Evolutionary conservation across 1,140 invertebrate genomes (phyloP), one percentile per base, ranked within the genome.

Genomic region (Zaprionus ghesquierei): DNA sequence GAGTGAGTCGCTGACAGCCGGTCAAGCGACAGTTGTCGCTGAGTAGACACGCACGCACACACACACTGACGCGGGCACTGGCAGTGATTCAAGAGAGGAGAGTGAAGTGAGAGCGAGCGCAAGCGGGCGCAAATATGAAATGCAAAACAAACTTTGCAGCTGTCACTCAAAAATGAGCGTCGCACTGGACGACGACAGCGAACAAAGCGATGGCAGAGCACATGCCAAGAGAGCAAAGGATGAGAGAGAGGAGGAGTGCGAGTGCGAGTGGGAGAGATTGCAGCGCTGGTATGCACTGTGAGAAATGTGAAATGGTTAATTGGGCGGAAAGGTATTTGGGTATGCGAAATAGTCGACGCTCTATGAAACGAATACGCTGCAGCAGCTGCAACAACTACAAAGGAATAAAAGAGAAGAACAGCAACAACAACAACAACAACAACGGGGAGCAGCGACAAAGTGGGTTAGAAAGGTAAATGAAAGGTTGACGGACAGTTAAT

Each of bases 61-160:
- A 65, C 41, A 38, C 23, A 71, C 49, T 25, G 41, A 33, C 29
- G 23, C n/a, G 12, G 29, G 31, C n/a, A n/a, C 18, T 13, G 12
- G 1, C 5, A 4, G 50, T 13, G 8, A 51, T 6, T n/a, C 5
- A 25, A n/a, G 15, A 6, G 0, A 33, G 18, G 12, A 20, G 22
- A 20, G 75, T 10, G 22, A n/a, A 22, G n/a, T 27, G 38, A 9
- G 18, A 51, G 33, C 46, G 74, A 33, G 58, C 4, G 61, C 6
- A 27, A 27, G 56, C 54, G 69, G 69, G 70, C 59, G 79, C 82
- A 87, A 87, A 87, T 87, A 89, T 89, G 84, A 87, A 89, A 87
- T 87, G 84, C 84, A 87, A 87, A 87, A 87, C 76, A 87, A 87
- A 89, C 84, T 89, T 87, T 89, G 84, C 84, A 87, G 84, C 84